These are phyloP conservation scores for Lateolabrax maculatus DNA, from an alignment of 2,797 vertebrate species.

Conservation along the genomic window DNA sequence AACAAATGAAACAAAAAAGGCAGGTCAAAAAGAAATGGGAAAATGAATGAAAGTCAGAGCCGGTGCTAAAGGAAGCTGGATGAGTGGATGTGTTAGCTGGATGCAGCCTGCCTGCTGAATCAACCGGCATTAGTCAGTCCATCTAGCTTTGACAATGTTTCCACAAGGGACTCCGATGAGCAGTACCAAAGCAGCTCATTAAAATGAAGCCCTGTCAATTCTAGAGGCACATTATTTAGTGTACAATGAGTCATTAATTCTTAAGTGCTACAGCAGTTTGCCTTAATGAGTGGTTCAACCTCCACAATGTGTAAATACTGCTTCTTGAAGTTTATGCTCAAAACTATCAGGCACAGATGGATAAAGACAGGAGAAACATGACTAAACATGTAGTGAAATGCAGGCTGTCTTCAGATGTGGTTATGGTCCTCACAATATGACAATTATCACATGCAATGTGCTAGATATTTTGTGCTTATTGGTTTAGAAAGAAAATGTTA, in stretches of 20 bases:
- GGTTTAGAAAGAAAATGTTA: background rate
- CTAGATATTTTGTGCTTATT: background rate
- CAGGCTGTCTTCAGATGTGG: background rate
- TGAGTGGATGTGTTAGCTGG: constrained; percentile 25
- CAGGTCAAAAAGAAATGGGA: constrained; percentile 43
- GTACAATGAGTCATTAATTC: constrained; percentile 57
- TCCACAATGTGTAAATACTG: constrained; percentile 28
- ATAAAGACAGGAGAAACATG: background rate
- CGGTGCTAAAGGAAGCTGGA: background rate
- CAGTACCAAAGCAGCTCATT: constrained; percentile 48
- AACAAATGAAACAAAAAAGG: constrained; percentile 37
- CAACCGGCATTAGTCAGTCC: constrained; percentile 31
- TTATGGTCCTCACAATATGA: background rate
- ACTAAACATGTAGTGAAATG: constrained; percentile 5
- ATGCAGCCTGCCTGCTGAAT: constrained; percentile 20
- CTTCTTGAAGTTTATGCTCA: constrained; percentile 20
- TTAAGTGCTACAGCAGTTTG: constrained; percentile 36
- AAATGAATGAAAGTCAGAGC: constrained; percentile 30
- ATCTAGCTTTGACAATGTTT: constrained; percentile 35
- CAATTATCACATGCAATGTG: constrained; percentile 6
- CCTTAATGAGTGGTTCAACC: constrained; percentile 39
- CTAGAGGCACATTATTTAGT: constrained; percentile 47
- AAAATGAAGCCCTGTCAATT: constrained; percentile 58
- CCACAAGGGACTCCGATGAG: background rate
- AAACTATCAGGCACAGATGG: constrained; percentile 7